Percentiles rank a stretch among this genome's conserved stretches.
phyloP scores from a whole-genome alignment of 2,888 invertebrate genomes.

The Elysia crispata region DNA sequence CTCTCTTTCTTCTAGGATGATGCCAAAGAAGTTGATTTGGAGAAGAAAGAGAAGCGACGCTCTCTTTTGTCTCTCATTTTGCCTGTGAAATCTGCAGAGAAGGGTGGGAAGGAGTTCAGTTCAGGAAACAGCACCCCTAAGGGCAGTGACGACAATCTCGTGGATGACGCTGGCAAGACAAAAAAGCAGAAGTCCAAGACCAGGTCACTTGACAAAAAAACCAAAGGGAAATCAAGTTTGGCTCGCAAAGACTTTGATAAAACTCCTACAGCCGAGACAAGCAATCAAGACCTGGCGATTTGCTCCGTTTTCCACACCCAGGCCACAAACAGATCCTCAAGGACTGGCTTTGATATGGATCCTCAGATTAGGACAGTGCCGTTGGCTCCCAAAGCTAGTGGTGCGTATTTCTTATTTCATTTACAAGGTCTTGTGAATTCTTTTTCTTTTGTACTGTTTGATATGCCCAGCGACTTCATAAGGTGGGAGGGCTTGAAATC shows the following conservation, averaged over 20 bases:
- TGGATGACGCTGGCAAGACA: conserved; percentile 40
- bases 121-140: conserved; percentile 1
- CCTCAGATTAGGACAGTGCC: conserved; percentile 49
- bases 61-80: conserved; percentile 65
- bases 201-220: conserved; percentile 10
- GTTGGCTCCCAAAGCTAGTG: conserved; percentile 73
- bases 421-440: neutral
- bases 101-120: conserved; percentile 47
- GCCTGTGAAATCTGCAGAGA: conserved; percentile 66
- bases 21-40: conserved; percentile 44
- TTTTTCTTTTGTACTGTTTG: conserved; percentile 7
- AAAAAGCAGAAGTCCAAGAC: conserved; percentile 45
- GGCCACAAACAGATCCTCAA: conserved; percentile 19
- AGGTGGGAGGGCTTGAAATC: too few relatives aligned
- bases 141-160: conserved; percentile 44
- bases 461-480: neutral
- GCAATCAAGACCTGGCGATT: conserved; percentile 64
- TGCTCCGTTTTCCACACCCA: conserved; percentile 61
- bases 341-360: neutral
- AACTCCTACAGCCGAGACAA: conserved; percentile 53
- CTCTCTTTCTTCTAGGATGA: conserved; percentile 13
- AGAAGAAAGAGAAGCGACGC: conserved; percentile 69
- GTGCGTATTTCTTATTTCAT: conserved; percentile 64
- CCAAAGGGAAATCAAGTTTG: conserved; percentile 28
- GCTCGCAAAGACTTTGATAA: conserved; percentile 1